Conservation (phyloP, 1,140 invertebrate genomes). For the Drosophila nannoptera region DNA sequence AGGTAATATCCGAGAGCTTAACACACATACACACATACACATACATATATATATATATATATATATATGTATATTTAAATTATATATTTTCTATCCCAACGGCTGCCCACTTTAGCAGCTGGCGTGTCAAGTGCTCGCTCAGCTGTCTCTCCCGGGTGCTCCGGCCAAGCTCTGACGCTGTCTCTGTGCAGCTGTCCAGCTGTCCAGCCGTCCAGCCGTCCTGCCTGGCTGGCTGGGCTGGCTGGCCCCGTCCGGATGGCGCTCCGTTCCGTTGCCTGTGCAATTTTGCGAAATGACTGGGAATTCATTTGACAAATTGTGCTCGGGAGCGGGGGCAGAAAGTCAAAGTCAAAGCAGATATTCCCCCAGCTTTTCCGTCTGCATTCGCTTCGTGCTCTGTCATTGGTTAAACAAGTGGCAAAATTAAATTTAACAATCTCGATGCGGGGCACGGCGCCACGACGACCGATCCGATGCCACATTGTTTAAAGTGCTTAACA, state of each 20-base stretch:
- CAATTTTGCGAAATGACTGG: conserved; percentile 72
- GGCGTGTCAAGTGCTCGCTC: conserved; percentile 54
- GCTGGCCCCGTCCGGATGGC: neutral
- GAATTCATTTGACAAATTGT: conserved; percentile 76
- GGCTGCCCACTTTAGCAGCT: conserved; percentile 34
- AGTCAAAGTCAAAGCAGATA: conserved; percentile 38
- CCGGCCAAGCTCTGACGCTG: conserved; percentile 2
- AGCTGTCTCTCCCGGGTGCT: conserved; percentile 11
- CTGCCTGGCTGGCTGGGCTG: neutral
- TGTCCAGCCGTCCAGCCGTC: neutral
- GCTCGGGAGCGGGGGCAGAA: conserved; percentile 21
- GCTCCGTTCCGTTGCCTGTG: conserved; percentile 43
- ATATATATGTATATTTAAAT: conserved; percentile 18
- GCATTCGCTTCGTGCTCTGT: conserved; percentile 60
- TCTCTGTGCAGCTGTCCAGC: conserved; percentile 1
- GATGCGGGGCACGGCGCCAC: neutral
- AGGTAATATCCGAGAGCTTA: conserved; percentile 59
- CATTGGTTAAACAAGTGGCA: conserved; percentile 75
- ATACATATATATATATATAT: too few relatives aligned
- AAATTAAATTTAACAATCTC: conserved; percentile 75
- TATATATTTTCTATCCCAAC: conserved; percentile 1
- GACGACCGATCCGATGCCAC: conserved; percentile 21
- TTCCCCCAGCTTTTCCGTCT: conserved; percentile 43
- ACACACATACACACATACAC: conserved; percentile 68
- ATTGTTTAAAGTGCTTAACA: conserved; percentile 77